Percentiles rank a stretch among this genome's conserved stretches.
Evolutionary conservation across 2,888 invertebrate genomes (phyloP).

Genomic region (Orchesellides sinensis): DNA sequence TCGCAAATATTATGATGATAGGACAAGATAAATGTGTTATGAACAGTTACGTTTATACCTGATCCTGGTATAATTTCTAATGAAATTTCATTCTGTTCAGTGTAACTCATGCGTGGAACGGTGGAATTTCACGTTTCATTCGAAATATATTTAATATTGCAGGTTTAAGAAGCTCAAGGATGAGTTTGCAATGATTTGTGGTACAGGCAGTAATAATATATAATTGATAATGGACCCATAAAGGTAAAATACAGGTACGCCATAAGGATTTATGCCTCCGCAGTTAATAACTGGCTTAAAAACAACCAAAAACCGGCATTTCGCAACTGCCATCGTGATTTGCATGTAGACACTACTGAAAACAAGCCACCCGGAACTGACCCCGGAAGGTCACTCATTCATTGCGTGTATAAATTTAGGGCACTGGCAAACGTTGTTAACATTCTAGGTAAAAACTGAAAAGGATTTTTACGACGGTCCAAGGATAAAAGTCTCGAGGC

Average conservation of each 20-base stretch:
- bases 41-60: not conserved
- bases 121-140: not conserved
- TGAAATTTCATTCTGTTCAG: slow-evolving; percentile 1
- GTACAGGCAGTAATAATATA: no score
- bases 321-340: not conserved
- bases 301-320: not conserved
- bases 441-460: no score
- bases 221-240: no score
- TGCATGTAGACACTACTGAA: not conserved
- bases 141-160: no score
- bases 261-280: not conserved
- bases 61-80: not conserved
- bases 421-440: no score
- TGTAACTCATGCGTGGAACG: not conserved
- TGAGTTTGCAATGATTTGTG: no score
- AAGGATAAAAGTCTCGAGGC: slow-evolving; percentile 39
- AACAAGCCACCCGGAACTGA: slow-evolving; percentile 38
- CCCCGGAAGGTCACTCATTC: slow-evolving; percentile 46
- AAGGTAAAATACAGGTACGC: not conserved
- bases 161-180: no score
- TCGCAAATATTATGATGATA: slow-evolving; percentile 12
- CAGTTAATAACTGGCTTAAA: not conserved
- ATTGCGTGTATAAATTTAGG: no score
- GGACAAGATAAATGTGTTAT: slow-evolving; percentile 19
- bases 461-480: no score